Conservation (phyloP, 2,888 invertebrate genomes). For the Mesorhabditis sp. region DNA sequence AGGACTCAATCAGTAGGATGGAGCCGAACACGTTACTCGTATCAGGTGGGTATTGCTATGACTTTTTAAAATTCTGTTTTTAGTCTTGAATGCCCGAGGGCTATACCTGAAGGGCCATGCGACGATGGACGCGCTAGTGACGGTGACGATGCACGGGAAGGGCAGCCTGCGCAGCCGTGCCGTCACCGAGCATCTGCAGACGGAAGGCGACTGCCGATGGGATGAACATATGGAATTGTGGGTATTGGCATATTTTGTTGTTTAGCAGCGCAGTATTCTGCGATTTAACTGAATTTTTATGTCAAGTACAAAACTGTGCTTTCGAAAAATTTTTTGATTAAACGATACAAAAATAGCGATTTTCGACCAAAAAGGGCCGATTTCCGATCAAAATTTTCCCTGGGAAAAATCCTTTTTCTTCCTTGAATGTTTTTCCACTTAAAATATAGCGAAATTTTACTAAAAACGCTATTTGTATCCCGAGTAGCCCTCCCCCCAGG, state of each 20-base stretch:
- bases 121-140: slow-evolving; percentile 28
- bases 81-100: slow-evolving; percentile 41
- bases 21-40: slow-evolving; percentile 39
- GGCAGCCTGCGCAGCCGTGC: slow-evolving; percentile 31
- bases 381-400: too few relatives aligned
- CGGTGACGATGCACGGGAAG: slow-evolving; percentile 22
- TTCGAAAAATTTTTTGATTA: too few relatives aligned
- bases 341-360: too few relatives aligned
- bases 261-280: too few relatives aligned
- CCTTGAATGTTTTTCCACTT: too few relatives aligned
- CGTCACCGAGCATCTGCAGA: slow-evolving; percentile 26
- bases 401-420: too few relatives aligned
- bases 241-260: slow-evolving; percentile 11
- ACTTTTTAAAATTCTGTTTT: slow-evolving; percentile 14
- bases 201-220: slow-evolving; percentile 42
- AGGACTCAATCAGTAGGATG: slow-evolving; percentile 16
- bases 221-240: slow-evolving; percentile 54
- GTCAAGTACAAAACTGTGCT: too few relatives aligned
- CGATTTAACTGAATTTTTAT: too few relatives aligned
- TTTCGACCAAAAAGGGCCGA: too few relatives aligned
- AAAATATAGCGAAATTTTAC: too few relatives aligned
- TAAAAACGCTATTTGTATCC: not conserved
- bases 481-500: too few relatives aligned
- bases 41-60: slow-evolving; percentile 23
- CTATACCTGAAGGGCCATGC: slow-evolving; percentile 43